Percentiles rank a stretch among this genome's conserved stretches.
phyloP scores from a whole-genome alignment of 2,888 invertebrate genomes.

The Clostera curtula region DNA sequence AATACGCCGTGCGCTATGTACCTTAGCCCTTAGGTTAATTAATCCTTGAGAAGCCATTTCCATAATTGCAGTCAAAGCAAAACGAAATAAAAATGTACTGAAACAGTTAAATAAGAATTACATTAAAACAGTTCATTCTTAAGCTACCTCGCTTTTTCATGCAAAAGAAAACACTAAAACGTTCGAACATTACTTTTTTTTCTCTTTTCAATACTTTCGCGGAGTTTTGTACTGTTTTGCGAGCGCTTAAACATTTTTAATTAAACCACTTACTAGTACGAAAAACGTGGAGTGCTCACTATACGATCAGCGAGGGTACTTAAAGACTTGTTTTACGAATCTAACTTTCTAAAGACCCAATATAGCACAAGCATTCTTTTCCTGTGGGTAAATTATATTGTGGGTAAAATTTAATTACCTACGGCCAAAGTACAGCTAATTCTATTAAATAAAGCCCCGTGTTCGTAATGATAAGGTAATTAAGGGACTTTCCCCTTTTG shows the following conservation, averaged over 20 bases:
- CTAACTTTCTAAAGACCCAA: conserved; percentile 23
- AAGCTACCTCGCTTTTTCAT: too few relatives aligned
- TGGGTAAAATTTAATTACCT: conserved; percentile 14
- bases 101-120: too few relatives aligned
- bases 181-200: conserved; percentile 15
- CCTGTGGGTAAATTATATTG: conserved; percentile 13
- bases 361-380: conserved; percentile 9
- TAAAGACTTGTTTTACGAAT: conserved; percentile 21
- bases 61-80: too few relatives aligned
- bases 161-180: conserved; percentile 14
- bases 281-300: conserved; percentile 31
- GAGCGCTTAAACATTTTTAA: conserved; percentile 49
- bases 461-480: conserved; percentile 16
- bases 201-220: conserved; percentile 17
- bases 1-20: too few relatives aligned
- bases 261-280: conserved; percentile 44
- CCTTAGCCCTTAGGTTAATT: too few relatives aligned
- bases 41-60: too few relatives aligned
- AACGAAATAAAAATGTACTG: too few relatives aligned
- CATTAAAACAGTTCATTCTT: too few relatives aligned
- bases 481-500: conserved; percentile 10
- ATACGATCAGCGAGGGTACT: conserved; percentile 26
- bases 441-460: conserved; percentile 15
- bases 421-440: conserved; percentile 8
- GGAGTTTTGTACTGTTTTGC: conserved; percentile 30